Conservation (phyloP, 2,888 invertebrate genomes). For the Stenodema calcarata region DNA sequence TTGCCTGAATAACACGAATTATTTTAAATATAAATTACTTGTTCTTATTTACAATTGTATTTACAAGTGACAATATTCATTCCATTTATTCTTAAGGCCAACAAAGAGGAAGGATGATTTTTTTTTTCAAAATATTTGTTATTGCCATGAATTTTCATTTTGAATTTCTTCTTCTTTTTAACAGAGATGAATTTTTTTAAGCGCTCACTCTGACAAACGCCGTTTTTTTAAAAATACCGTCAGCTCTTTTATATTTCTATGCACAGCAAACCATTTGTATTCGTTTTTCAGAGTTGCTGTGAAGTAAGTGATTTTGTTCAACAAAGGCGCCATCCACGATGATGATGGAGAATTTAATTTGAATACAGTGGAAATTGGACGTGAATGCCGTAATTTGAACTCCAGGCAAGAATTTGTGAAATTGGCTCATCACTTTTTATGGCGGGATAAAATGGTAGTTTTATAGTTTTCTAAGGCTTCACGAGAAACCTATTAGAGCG, state of each 20-base stretch:
- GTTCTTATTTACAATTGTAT: neutral
- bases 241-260: conserved; percentile 3
- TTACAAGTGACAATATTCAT: conserved; percentile 19
- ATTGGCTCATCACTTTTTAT: too few species aligned
- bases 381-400: too few species aligned
- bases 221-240: neutral
- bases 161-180: neutral
- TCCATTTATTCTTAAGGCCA: conserved; percentile 20
- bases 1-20: neutral
- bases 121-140: conserved; percentile 1
- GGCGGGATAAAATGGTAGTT: too few species aligned
- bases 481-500: too few species aligned
- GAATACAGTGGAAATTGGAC: neutral
- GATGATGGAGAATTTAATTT: neutral
- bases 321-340: neutral
- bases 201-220: neutral
- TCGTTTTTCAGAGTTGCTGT: neutral
- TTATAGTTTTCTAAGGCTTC: too few species aligned
- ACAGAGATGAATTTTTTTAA: neutral
- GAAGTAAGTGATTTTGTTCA: neutral
- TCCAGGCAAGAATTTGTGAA: too few species aligned
- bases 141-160: conserved; percentile 25
- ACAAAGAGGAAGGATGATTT: conserved; percentile 34
- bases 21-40: neutral
- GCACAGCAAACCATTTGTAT: neutral